Percentiles rank a stretch among this genome's conserved stretches.
Evolutionary conservation across 2,113 vertebrate genomes (phyloP).

Genomic region (Periophthalmus modestus): DNA sequence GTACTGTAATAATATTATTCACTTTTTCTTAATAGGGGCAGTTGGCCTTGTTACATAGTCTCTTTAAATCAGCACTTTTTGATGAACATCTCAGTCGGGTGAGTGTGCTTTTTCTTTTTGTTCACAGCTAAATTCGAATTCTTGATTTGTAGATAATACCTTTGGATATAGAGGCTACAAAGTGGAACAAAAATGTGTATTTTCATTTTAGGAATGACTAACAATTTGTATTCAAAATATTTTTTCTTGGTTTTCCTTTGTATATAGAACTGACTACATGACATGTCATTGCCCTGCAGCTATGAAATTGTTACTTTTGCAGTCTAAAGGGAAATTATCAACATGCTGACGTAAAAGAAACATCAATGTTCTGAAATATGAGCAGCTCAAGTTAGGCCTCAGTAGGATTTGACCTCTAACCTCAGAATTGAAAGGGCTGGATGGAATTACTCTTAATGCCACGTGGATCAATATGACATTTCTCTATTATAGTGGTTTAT

Average conservation of each 20-base stretch:
- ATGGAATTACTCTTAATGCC: not conserved
- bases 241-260: not conserved
- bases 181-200: not conserved
- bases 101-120: conserved; percentile 49
- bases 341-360: not conserved
- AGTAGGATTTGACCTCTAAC: conserved; percentile 7
- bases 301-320: not conserved
- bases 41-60: conserved; percentile 83
- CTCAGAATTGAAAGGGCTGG: not conserved
- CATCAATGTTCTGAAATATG: not conserved
- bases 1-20: not conserved
- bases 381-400: not conserved
- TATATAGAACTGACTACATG: not conserved
- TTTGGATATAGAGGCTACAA: not conserved
- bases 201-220: not conserved
- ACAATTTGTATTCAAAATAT: not conserved
- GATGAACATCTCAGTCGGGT: conserved; percentile 89
- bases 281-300: not conserved
- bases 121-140: not conserved
- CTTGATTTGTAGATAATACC: not conserved
- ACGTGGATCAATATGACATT: conserved; percentile 4
- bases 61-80: conserved; percentile 87
- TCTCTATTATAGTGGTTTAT: conserved; percentile 90
- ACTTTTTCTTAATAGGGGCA: too few species aligned
- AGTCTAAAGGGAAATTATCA: not conserved